A percentile compares a stretch with the other conserved stretches of the same genome.
These are phyloP conservation scores for Suricata suricatta DNA, from an alignment of 2,113 vertebrate species.

Conservation along the genomic window DNA sequence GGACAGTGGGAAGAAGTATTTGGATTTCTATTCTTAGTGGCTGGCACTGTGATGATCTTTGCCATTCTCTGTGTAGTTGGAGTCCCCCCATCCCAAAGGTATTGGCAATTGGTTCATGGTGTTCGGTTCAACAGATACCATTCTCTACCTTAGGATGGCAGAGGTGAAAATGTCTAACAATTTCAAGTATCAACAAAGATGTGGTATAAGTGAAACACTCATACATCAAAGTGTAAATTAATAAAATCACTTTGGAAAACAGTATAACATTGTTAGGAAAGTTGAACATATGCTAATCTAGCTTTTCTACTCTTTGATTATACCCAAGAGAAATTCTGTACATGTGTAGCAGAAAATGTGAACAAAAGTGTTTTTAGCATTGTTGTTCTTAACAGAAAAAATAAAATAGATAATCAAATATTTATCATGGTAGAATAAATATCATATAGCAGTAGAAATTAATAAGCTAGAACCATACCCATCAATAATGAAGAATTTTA, in stretches of 20 bases:
- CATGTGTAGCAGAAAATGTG: not conserved
- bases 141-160: not conserved
- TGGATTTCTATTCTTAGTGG: not conserved
- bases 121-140: not conserved
- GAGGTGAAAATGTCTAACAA: not conserved
- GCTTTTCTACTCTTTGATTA: not conserved
- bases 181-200: not conserved
- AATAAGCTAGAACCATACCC: not conserved
- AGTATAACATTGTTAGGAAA: not conserved
- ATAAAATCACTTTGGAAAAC: conserved; percentile 12
- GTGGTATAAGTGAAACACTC: not conserved
- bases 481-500: not conserved
- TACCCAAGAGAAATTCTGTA: not conserved
- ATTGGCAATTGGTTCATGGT: not conserved
- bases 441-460: not conserved
- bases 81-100: not conserved
- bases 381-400: not conserved
- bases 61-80: not conserved
- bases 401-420: not conserved
- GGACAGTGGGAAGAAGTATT: not conserved
- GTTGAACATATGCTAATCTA: not conserved
- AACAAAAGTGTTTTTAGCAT: not conserved
- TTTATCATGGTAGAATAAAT: not conserved
- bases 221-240: not conserved
- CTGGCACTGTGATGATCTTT: not conserved